phyloP scores from a whole-genome alignment of 1,140 invertebrate species.

The Lasioglossum albipes region DNA sequence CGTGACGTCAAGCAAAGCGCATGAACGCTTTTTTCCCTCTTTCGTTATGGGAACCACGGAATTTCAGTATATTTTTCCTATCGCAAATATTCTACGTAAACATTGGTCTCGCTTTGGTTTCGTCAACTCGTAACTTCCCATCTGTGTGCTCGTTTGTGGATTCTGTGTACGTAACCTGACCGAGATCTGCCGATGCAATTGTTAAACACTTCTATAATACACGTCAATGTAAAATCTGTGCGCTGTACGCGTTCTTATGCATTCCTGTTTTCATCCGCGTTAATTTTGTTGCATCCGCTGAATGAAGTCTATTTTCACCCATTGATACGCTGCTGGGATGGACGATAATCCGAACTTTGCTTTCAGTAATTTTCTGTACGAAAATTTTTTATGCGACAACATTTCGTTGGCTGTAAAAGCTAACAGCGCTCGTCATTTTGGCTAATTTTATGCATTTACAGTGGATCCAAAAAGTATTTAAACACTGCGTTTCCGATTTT shows the following conservation, averaged over 20 bases:
- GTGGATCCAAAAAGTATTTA: too few species aligned
- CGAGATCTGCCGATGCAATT: neutral
- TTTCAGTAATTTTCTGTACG: too few species aligned
- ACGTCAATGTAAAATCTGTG: neutral
- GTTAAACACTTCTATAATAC: neutral
- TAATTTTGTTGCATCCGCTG: too few species aligned
- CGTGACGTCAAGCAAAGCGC: constrained; percentile 30
- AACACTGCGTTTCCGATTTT: too few species aligned
- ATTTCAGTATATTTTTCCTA: neutral
- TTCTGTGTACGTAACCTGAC: neutral
- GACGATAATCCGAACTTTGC: too few species aligned
- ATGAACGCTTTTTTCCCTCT: neutral
- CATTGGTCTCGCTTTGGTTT: neutral
- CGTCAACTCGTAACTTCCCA: neutral
- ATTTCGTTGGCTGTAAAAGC: too few species aligned
- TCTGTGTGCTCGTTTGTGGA: neutral
- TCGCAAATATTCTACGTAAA: constrained; percentile 6
- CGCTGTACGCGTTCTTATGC: neutral
- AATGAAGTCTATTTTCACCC: too few species aligned
- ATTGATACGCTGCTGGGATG: too few species aligned
- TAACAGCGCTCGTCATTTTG: too few species aligned
- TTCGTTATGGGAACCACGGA: neutral
- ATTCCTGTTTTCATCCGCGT: neutral
- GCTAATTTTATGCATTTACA: too few species aligned
- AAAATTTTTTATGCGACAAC: too few species aligned